Percentiles rank a stretch among this genome's conserved stretches.
phyloP scores from a whole-genome alignment of 2,888 invertebrate species.

The Agrilus mali region DNA sequence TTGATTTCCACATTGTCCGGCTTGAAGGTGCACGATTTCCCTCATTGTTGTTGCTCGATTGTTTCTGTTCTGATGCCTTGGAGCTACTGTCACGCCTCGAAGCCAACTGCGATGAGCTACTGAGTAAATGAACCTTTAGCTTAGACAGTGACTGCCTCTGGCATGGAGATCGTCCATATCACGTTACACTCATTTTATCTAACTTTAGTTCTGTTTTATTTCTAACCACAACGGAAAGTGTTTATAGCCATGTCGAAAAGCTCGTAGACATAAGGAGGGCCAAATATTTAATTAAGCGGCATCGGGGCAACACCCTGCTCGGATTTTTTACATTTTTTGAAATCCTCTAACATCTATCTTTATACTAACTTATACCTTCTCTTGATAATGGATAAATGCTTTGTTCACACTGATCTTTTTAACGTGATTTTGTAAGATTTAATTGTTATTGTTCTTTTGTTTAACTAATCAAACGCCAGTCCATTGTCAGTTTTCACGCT shows the following conservation, averaged over 20 bases:
- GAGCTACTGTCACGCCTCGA: slow-evolving; percentile 7
- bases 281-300: not conserved
- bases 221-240: not conserved
- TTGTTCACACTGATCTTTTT: too few species aligned
- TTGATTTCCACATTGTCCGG: slow-evolving; percentile 64
- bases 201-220: slow-evolving; percentile 3
- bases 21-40: slow-evolving; percentile 86
- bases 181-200: slow-evolving; percentile 8
- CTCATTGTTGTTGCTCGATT: slow-evolving; percentile 46
- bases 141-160: slow-evolving; percentile 5
- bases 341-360: too few species aligned
- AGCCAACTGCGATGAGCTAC: slow-evolving; percentile 9
- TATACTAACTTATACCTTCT: too few species aligned
- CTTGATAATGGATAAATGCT: too few species aligned
- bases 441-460: too few species aligned
- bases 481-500: too few species aligned
- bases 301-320: too few species aligned
- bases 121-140: slow-evolving; percentile 4
- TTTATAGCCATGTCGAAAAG: not conserved
- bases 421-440: too few species aligned
- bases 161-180: slow-evolving; percentile 9
- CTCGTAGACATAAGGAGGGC: slow-evolving; percentile 2
- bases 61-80: slow-evolving; percentile 4
- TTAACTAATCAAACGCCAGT: too few species aligned
- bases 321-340: too few species aligned